Evolutionary conservation across 2,797 vertebrate species (phyloP).

Genomic region (Amniataba percoides): DNA sequence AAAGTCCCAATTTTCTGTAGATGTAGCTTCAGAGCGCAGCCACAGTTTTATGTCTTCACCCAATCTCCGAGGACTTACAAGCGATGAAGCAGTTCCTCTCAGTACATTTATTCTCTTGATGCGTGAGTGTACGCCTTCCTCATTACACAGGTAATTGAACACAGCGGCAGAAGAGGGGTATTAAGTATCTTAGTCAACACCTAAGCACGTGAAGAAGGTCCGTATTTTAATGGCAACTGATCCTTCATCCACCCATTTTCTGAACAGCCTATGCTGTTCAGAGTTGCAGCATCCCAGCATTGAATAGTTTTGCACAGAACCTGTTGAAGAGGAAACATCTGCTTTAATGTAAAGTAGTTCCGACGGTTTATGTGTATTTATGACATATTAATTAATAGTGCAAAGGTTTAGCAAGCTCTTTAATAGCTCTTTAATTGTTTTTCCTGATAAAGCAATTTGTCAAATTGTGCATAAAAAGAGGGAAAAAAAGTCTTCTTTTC

Average conservation of each 20-base stretch:
- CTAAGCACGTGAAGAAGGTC: conserved; percentile 38
- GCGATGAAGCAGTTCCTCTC: conserved; percentile 42
- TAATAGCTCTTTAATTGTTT: neutral
- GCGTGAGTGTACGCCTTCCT: conserved; percentile 39
- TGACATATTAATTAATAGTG: neutral
- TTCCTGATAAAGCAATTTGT: neutral
- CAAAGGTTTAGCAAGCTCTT: neutral
- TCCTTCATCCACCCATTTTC: conserved; percentile 22
- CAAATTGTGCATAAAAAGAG: too few species aligned
- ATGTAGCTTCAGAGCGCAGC: conserved; percentile 42
- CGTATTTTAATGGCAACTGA: conserved; percentile 27
- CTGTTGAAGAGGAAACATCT: too few species aligned
- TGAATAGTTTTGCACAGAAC: too few species aligned
- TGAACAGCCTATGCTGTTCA: conserved; percentile 5
- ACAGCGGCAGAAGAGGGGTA: conserved; percentile 21
- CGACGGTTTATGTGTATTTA: neutral
- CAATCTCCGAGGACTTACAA: conserved; percentile 49
- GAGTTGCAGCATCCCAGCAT: neutral
- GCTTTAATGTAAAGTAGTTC: too few species aligned
- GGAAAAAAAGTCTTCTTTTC: too few species aligned
- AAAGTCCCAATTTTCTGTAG: conserved; percentile 61
- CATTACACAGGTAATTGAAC: conserved; percentile 71
- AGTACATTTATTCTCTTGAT: conserved; percentile 51
- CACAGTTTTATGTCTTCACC: conserved; percentile 46
- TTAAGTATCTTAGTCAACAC: conserved; percentile 61